Evolutionary conservation across 1,140 invertebrate species (phyloP).

Genomic region (Marisa cornuarietis): DNA sequence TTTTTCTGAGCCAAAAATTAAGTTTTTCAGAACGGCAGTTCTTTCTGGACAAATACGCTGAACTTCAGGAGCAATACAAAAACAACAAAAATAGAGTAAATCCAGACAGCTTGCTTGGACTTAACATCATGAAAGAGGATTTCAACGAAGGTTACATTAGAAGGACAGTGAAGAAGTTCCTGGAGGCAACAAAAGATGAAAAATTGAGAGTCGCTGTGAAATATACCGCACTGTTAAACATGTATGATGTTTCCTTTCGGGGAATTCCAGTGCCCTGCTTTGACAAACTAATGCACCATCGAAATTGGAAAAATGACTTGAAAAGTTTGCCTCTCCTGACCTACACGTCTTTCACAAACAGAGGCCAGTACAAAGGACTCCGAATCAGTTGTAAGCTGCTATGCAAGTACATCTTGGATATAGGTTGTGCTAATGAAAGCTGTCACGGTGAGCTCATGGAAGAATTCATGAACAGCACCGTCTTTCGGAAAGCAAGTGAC

Average conservation of each 20-base stretch:
- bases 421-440: conserved; percentile 8
- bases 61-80: conserved; percentile 31
- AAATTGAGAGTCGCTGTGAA: conserved; percentile 32
- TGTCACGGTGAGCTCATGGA: conserved; percentile 27
- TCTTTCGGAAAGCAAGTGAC: conserved; percentile 8
- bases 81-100: conserved; percentile 32
- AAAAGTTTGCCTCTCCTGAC: conserved; percentile 23
- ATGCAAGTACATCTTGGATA: conserved; percentile 33
- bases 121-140: conserved; percentile 52
- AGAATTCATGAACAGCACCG: conserved; percentile 22
- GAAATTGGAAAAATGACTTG: conserved; percentile 5
- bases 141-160: conserved; percentile 44
- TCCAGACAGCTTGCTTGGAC: conserved; percentile 41
- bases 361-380: conserved; percentile 15
- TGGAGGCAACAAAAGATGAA: conserved; percentile 25
- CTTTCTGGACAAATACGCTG: conserved; percentile 39
- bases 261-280: conserved; percentile 43
- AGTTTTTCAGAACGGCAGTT: conserved; percentile 34
- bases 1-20: conserved; percentile 43
- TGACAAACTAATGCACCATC: conserved; percentile 37
- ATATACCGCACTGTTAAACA: conserved; percentile 42
- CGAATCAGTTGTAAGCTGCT: conserved; percentile 33
- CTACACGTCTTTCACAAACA: conserved; percentile 24
- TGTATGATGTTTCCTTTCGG: conserved; percentile 43
- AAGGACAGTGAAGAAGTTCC: conserved; percentile 35